These are phyloP conservation scores for Dermochelys coriacea DNA, from an alignment of 2,797 vertebrate species.

Conservation along the genomic window DNA sequence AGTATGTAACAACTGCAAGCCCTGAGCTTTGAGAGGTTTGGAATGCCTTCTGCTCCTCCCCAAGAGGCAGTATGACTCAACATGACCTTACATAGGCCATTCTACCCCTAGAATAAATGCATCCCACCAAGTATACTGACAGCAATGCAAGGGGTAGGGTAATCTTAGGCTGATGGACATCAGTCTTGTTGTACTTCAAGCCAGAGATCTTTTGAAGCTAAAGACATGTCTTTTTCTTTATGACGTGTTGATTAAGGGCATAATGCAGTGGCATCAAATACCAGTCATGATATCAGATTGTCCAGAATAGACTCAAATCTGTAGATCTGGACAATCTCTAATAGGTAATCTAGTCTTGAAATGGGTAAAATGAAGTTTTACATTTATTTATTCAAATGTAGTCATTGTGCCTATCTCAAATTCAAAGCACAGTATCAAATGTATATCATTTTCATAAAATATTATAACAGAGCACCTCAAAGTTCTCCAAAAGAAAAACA, in stretches of 20 bases:
- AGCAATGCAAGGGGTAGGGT: background rate
- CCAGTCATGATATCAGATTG: background rate
- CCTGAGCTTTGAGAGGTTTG: background rate
- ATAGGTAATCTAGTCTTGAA: background rate
- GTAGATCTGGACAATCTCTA: background rate
- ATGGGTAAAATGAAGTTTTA: background rate
- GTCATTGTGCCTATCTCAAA: background rate
- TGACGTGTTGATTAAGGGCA: background rate
- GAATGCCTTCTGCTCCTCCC: background rate
- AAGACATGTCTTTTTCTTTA: background rate
- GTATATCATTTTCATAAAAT: background rate
- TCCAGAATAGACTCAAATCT: background rate
- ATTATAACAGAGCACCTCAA: background rate
- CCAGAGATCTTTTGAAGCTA: background rate
- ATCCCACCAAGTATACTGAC: background rate
- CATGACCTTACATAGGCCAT: background rate
- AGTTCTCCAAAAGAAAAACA: background rate
- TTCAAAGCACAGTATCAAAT: background rate
- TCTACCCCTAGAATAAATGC: background rate
- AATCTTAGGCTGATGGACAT: background rate
- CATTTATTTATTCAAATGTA: background rate
- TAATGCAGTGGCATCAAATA: background rate
- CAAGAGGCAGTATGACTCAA: background rate
- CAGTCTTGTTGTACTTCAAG: background rate
- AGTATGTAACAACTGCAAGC: background rate